Evolutionary conservation across 2,113 vertebrate genomes (phyloP), one percentile per base, ranked within the genome.

Genomic region (Pyxicephalus adspersus): DNA sequence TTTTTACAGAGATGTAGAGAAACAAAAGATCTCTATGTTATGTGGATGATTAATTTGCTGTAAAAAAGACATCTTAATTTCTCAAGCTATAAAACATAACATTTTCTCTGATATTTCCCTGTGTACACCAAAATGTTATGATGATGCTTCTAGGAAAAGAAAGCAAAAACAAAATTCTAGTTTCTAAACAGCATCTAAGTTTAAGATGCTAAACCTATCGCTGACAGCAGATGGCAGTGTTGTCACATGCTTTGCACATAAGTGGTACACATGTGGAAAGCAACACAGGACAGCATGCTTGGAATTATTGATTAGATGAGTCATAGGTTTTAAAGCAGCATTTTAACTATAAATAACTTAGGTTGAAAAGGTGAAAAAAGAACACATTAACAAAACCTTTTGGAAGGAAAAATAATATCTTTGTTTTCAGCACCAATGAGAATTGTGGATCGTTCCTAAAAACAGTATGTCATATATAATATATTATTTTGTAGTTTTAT

Each of bases 281-380:
- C 26, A 64, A 64, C 61, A 66, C 63, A 66, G 63, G 19, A 16
- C 55, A 45, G 55, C 61, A 54, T 66, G 76, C 50, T 66, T 50
- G 55, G 61, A 65, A 77, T 54, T 65, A 77, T 77, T 77, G 76
- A 77, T 65, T 65, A 52, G 50, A 54, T 77, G 76, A 52, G 31
- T 77, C 76, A 77, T 65, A 54, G 26, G 1, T 52, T 63, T 76
- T 54, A 8, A 25, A 52, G 25, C 52, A 19, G 45, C 20, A 25
- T 50, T 50, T 76, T 64, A 52, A 23, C 70, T 57, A 73, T 34
- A 73, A 72, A 72, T 72, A 72, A 28, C 3, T 28, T 16, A 5
- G 70, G 52, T 58, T 73, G 52, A 73, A 73, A 73, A 73, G 70
- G 52, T 73, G 70, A 28, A 29, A 73, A 26, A 57, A 31, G 15